phyloP scores from a whole-genome alignment of 2,797 vertebrate species.

The Tauraco hartlaubi region DNA sequence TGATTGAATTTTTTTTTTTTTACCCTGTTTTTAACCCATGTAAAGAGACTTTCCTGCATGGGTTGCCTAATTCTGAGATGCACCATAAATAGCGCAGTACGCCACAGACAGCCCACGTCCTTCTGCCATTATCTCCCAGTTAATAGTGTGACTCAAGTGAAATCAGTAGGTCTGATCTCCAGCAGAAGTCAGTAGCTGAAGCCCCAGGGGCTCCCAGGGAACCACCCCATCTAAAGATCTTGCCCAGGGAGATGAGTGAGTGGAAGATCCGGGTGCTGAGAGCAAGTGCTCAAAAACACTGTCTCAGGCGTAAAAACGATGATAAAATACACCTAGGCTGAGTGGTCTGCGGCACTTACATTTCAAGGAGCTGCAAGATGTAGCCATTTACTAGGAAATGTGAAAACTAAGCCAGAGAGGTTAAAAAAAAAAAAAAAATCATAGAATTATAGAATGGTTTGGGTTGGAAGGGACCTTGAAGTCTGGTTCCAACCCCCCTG shows the following conservation, averaged over 20 bases:
- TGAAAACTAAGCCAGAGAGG: conserved; percentile 1
- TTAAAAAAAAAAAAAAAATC: neutral
- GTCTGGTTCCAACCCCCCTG: too few relatives aligned
- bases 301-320: neutral
- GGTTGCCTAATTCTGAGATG: neutral
- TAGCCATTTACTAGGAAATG: neutral
- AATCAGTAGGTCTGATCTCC: neutral
- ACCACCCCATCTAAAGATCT: neutral
- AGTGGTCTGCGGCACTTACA: neutral
- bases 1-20: neutral
- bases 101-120: neutral
- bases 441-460: too few relatives aligned
- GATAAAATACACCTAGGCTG: neutral
- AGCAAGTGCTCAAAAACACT: neutral
- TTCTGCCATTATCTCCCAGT: neutral
- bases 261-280: neutral
- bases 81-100: neutral
- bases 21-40: neutral
- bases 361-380: conserved; percentile 22
- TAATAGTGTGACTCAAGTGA: neutral
- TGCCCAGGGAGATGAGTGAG: accelerated
- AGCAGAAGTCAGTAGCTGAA: neutral
- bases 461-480: too few relatives aligned
- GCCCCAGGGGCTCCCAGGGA: neutral
- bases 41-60: neutral